A percentile compares a stretch with the other conserved stretches of the same genome.
Conservation (phyloP, 2,888 invertebrate species). For the Synanthedon myopaeformis region DNA sequence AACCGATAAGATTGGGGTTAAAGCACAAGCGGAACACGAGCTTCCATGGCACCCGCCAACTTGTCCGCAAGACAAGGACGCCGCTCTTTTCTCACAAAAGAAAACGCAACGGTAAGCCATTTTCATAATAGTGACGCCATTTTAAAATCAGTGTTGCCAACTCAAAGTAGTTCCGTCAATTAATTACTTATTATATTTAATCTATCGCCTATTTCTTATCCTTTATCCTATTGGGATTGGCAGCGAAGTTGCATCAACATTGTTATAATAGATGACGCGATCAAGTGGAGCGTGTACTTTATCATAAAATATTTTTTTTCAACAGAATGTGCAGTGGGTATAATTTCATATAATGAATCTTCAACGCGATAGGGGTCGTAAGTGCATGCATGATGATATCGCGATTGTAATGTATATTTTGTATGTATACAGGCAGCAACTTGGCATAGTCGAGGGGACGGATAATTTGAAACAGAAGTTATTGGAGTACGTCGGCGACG, state of each 20-base stretch:
- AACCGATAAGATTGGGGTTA: constrained; percentile 73
- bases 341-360: too few species aligned
- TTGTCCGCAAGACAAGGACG: constrained; percentile 61
- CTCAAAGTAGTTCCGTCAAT: too few species aligned
- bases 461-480: constrained; percentile 34
- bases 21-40: constrained; percentile 72
- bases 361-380: too few species aligned
- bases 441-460: constrained; percentile 24
- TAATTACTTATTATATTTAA: too few species aligned
- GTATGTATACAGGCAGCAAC: constrained; percentile 26
- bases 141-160: too few species aligned
- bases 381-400: background rate
- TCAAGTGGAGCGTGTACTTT: too few species aligned
- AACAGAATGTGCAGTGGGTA: too few species aligned
- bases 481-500: constrained; percentile 46
- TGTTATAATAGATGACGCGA: too few species aligned
- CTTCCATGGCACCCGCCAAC: constrained; percentile 84
- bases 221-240: too few species aligned
- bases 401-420: background rate
- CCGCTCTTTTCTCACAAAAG: constrained; percentile 28
- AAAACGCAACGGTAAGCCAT: constrained; percentile 35
- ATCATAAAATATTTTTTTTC: too few species aligned
- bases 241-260: too few species aligned
- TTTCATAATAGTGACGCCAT: background rate
- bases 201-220: too few species aligned